phyloP scores from a whole-genome alignment of 2,888 invertebrate genomes.

The Gasteruption jaculator region DNA sequence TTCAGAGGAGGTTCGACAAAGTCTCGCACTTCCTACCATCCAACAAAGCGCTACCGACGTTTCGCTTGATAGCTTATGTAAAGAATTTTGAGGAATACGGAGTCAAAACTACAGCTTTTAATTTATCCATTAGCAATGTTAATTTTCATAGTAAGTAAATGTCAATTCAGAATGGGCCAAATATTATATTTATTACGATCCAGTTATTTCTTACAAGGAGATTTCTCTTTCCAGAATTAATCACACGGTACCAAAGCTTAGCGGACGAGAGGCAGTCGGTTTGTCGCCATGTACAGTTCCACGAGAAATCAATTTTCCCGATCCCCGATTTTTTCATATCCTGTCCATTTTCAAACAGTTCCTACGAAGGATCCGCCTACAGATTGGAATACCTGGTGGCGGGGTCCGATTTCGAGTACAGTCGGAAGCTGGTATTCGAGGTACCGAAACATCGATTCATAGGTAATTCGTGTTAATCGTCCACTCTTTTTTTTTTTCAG shows the following conservation, averaged over 20 bases:
- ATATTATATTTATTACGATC: neutral
- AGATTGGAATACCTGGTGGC: slow-evolving; percentile 34
- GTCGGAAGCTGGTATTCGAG: slow-evolving; percentile 39
- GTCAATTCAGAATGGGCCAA: neutral
- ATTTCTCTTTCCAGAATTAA: slow-evolving; percentile 30
- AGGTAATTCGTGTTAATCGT: slow-evolving; percentile 26
- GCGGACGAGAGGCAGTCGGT: slow-evolving; percentile 26
- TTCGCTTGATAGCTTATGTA: slow-evolving; percentile 37
- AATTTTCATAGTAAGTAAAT: slow-evolving; percentile 36
- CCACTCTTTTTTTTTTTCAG: neutral
- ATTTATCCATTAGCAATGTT: slow-evolving; percentile 36
- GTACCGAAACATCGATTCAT: slow-evolving; percentile 38
- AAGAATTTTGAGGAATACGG: slow-evolving; percentile 19
- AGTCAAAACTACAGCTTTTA: slow-evolving; percentile 38
- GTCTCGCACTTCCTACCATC: slow-evolving; percentile 25
- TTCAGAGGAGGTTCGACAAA: slow-evolving; percentile 32
- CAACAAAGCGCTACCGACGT: slow-evolving; percentile 25
- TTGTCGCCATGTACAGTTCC: slow-evolving; percentile 33
- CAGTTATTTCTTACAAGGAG: neutral
- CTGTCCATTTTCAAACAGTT: slow-evolving; percentile 35
- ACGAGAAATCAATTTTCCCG: slow-evolving; percentile 21
- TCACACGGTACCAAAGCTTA: slow-evolving; percentile 37
- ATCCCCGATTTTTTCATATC: slow-evolving; percentile 33
- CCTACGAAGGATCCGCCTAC: slow-evolving; percentile 35
- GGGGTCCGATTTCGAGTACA: slow-evolving; percentile 33